Conservation (phyloP, 2,797 vertebrate species). For the Florisuga fusca region DNA sequence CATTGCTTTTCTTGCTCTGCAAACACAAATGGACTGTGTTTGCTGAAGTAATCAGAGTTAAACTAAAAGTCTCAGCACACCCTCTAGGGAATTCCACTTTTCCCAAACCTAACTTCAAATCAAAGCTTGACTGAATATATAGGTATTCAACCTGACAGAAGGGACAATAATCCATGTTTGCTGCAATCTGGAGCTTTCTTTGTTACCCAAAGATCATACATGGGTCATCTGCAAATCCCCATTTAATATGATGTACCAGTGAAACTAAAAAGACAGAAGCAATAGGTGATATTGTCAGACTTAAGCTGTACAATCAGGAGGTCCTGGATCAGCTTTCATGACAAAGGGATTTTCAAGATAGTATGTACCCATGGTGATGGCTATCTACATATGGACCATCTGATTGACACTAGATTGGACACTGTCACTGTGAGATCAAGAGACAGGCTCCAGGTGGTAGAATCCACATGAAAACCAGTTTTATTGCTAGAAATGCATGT, state of each 20-base stretch:
- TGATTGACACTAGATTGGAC: rapidly evolving
- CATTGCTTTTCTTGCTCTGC: neutral
- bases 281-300: neutral
- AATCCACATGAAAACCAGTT: neutral
- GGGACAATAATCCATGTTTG: neutral
- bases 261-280: neutral
- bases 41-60: neutral
- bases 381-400: rapidly evolving
- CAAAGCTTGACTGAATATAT: neutral
- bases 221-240: neutral
- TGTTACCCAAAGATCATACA: neutral
- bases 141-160: neutral
- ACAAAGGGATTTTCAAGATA: neutral
- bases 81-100: neutral
- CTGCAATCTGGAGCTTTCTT: neutral
- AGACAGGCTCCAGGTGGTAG: neutral
- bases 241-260: neutral
- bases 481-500: neutral
- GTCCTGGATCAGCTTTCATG: neutral
- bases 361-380: neutral
- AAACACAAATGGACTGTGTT: constrained; percentile 8
- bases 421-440: neutral
- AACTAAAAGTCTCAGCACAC: neutral
- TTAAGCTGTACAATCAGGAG: neutral
- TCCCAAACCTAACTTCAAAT: neutral